Conservation (phyloP, 2,797 vertebrate species). For the Aldrovandia affinis region DNA sequence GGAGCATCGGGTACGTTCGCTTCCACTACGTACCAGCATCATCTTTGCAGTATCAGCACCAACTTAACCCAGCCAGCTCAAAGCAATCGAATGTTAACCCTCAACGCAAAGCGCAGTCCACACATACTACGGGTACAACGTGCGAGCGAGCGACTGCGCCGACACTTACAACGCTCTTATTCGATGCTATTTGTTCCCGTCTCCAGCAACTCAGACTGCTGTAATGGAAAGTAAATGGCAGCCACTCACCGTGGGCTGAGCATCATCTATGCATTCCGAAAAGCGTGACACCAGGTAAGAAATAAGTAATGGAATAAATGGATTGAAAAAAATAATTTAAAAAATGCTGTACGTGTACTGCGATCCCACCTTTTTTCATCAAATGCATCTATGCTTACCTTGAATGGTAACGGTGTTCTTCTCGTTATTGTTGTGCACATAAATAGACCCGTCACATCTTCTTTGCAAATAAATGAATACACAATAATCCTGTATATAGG, state of each 20-base stretch:
- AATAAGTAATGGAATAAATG: not conserved
- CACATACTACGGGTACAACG: not conserved
- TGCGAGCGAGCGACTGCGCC: not conserved
- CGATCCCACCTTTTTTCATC: not conserved
- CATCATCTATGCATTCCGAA: conserved; percentile 20
- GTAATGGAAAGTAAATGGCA: conserved; percentile 28
- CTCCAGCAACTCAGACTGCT: not conserved
- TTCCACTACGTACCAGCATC: conserved; percentile 21
- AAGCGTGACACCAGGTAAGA: conserved; percentile 22
- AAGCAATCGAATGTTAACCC: conserved; percentile 18
- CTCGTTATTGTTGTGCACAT: conserved; percentile 47
- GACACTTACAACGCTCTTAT: not conserved
- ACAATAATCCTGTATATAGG: conserved; percentile 66
- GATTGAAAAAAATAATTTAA: not conserved
- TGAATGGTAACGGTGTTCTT: conserved; percentile 60
- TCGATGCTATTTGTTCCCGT: not conserved
- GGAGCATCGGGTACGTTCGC: conserved; percentile 26
- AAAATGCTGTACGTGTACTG: not conserved
- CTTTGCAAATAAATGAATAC: conserved; percentile 58
- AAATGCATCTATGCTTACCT: conserved; percentile 60
- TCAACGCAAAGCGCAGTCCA: not conserved
- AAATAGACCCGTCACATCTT: conserved; percentile 69
- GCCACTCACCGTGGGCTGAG: conserved; percentile 25
- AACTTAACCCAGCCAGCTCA: conserved; percentile 27
- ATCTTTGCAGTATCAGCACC: conserved; percentile 39